Evolutionary conservation across 2,797 vertebrate genomes (phyloP).

Genomic region (Sebastolobus altivelis): DNA sequence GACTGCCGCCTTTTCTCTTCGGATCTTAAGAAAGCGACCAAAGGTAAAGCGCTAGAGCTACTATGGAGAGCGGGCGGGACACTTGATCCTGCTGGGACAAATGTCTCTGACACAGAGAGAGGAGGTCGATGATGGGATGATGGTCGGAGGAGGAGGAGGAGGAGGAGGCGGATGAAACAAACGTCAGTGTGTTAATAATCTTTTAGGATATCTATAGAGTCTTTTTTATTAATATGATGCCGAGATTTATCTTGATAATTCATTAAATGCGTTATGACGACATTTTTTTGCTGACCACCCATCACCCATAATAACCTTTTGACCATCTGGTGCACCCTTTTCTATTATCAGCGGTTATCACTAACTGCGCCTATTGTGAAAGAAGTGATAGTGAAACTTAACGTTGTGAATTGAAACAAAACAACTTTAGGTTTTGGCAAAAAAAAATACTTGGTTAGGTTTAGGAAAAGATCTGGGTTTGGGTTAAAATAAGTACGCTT

Average conservation of each 20-base stretch:
- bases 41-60: conserved; percentile 54
- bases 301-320: conserved; percentile 54
- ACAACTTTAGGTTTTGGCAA: neutral
- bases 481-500: neutral
- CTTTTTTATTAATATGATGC: neutral
- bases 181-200: neutral
- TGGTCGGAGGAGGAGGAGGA: neutral
- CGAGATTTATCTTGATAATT: neutral
- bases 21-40: conserved; percentile 20
- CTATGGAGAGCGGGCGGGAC: conserved; percentile 8
- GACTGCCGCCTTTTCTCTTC: neutral
- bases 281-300: neutral
- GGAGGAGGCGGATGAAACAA: neutral
- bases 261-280: neutral
- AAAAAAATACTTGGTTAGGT: neutral
- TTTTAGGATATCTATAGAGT: too few relatives aligned
- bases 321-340: neutral
- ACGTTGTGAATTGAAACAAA: neutral
- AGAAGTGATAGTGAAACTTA: neutral
- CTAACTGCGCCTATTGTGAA: neutral
- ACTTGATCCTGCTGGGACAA: conserved; percentile 23
- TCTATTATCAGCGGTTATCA: neutral
- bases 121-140: neutral
- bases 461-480: neutral
- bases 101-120: conserved; percentile 1